These are phyloP conservation scores for Progne subis DNA, from an alignment of 2,113 vertebrate species.

Conservation along the genomic window DNA sequence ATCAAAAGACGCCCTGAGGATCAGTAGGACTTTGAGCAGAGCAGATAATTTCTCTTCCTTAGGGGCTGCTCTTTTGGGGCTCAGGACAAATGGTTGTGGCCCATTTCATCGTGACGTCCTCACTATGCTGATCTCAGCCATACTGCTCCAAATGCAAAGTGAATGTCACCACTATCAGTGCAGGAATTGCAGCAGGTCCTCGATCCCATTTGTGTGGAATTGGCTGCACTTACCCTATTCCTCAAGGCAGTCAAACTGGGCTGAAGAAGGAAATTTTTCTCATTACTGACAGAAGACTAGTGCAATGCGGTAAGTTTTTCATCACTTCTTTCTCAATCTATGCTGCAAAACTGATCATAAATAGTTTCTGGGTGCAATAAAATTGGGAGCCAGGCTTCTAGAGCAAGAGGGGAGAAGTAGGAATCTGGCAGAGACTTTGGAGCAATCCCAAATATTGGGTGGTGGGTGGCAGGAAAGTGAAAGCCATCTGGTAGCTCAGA, in stretches of 20 bases:
- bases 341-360: slow-evolving; percentile 41
- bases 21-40: background rate
- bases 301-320: background rate
- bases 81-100: background rate
- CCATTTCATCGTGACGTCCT: background rate
- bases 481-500: slow-evolving; percentile 64
- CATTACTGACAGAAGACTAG: background rate
- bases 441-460: slow-evolving; percentile 64
- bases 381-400: slow-evolving; percentile 53
- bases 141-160: background rate
- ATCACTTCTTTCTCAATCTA: slow-evolving; percentile 16
- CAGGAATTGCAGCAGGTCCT: background rate
- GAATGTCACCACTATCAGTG: background rate
- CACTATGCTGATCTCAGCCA: background rate
- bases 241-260: background rate
- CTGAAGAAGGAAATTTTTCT: background rate
- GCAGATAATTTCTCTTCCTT: background rate
- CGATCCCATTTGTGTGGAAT: background rate
- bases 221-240: background rate
- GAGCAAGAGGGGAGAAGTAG: slow-evolving; percentile 51
- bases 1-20: background rate
- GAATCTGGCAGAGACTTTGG: slow-evolving; percentile 60
- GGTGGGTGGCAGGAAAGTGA: slow-evolving; percentile 56
- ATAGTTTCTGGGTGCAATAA: slow-evolving; percentile 56
- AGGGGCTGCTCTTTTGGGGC: background rate